Percentiles rank a stretch among this genome's conserved stretches.
These are phyloP conservation scores for Bujurquina vittata DNA, from an alignment of 2,113 vertebrate species.

Conservation along the genomic window DNA sequence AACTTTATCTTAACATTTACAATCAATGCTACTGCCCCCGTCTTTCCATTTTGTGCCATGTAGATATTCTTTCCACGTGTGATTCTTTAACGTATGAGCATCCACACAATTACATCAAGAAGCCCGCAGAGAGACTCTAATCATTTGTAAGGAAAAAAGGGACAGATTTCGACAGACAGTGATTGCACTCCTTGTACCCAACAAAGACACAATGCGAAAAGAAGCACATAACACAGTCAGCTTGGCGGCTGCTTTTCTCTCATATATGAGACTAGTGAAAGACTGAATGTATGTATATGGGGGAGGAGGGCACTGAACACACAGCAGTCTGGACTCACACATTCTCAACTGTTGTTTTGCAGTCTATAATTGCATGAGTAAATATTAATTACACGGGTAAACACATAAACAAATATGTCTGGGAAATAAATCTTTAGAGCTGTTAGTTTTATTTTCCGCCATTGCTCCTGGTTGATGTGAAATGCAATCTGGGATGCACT, in stretches of 20 bases:
- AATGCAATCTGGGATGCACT: neutral
- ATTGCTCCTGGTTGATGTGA: neutral
- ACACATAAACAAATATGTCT: neutral
- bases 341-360: neutral
- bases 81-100: slow-evolving; percentile 29
- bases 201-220: slow-evolving; percentile 1
- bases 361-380: neutral
- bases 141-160: slow-evolving; percentile 14
- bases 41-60: neutral
- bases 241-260: neutral
- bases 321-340: neutral
- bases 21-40: neutral
- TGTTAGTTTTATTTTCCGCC: neutral
- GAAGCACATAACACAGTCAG: neutral
- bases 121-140: neutral
- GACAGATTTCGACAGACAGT: slow-evolving; percentile 13
- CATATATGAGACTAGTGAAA: neutral
- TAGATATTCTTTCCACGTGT: neutral
- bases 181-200: slow-evolving; percentile 34
- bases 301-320: neutral
- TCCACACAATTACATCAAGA: slow-evolving; percentile 24
- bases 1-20: neutral
- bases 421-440: neutral
- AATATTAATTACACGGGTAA: slow-evolving; percentile 6
- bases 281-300: neutral